Percentiles rank a stretch among this genome's conserved stretches.
Conservation (phyloP, 1,140 invertebrate species). For the Aphidius ervi region DNA sequence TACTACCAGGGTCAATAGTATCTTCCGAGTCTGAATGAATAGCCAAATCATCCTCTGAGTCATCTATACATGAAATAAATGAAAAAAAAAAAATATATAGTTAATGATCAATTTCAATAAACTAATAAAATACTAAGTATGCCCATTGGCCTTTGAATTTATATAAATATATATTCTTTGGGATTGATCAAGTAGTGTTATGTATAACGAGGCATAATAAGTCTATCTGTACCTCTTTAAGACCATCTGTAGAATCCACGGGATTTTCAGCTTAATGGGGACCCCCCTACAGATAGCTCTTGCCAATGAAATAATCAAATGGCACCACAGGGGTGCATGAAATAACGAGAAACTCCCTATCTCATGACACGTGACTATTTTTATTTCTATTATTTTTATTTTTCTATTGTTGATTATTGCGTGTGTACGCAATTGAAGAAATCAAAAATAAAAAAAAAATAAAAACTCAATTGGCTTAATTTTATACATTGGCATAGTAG, state of each 20-base stretch:
- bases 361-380: slow-evolving; percentile 34
- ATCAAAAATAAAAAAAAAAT: too few relatives aligned
- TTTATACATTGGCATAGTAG: too few relatives aligned
- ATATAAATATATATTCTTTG: slow-evolving; percentile 5
- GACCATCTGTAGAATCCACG: slow-evolving; percentile 41
- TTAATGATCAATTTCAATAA: not conserved
- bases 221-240: slow-evolving; percentile 37
- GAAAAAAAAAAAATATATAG: not conserved
- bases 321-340: slow-evolving; percentile 25
- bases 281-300: slow-evolving; percentile 3
- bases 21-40: slow-evolving; percentile 52
- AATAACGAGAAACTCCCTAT: slow-evolving; percentile 37
- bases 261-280: not conserved
- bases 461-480: too few relatives aligned
- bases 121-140: slow-evolving; percentile 1
- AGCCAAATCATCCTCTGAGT: slow-evolving; percentile 50
- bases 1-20: slow-evolving; percentile 51
- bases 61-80: slow-evolving; percentile 33
- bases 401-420: slow-evolving; percentile 6
- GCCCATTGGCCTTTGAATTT: not conserved
- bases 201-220: slow-evolving; percentile 44
- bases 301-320: too few relatives aligned
- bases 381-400: not conserved
- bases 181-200: slow-evolving; percentile 27
- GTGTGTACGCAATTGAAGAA: not conserved